Percentiles rank a stretch among this genome's conserved stretches.
These are phyloP conservation scores for Oophaga sylvatica DNA, from an alignment of 2,797 vertebrate species.

Conservation along the genomic window DNA sequence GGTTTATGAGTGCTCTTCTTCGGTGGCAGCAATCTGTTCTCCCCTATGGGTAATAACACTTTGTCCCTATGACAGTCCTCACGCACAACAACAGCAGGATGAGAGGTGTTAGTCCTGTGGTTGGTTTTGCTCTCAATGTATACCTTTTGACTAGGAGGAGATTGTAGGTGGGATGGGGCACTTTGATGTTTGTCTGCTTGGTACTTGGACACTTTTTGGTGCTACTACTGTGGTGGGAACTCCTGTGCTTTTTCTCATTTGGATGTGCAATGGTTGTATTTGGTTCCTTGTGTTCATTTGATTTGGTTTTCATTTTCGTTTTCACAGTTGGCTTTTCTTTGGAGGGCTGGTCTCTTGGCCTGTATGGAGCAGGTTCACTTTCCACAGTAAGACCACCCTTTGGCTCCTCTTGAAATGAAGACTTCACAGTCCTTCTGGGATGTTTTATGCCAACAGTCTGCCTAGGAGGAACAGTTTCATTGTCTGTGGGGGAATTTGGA, in stretches of 20 bases:
- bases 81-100: constrained; percentile 60
- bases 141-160: constrained; percentile 61
- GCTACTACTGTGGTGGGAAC: constrained; percentile 47
- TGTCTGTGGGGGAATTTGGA: constrained; percentile 64
- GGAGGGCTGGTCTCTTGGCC: constrained; percentile 72
- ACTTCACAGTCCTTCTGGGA: constrained; percentile 71
- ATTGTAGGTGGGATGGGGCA: constrained; percentile 64
- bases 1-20: constrained; percentile 58
- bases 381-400: constrained; percentile 71
- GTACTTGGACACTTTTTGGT: constrained; percentile 64
- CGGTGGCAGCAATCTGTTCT: constrained; percentile 62
- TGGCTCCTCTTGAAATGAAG: constrained; percentile 42
- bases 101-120: constrained; percentile 66
- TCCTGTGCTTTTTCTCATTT: constrained; percentile 72
- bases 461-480: constrained; percentile 44
- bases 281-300: constrained; percentile 64
- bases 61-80: constrained; percentile 72
- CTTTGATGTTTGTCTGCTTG: constrained; percentile 63
- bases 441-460: constrained; percentile 72
- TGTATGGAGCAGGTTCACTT: constrained; percentile 67
- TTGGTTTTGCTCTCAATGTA: constrained; percentile 64
- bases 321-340: constrained; percentile 83
- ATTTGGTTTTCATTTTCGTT: constrained; percentile 76
- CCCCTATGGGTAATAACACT: constrained; percentile 64
- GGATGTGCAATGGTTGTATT: constrained; percentile 65